Conservation (phyloP, 1,140 invertebrate species). For the Leguminivora glycinivorella region DNA sequence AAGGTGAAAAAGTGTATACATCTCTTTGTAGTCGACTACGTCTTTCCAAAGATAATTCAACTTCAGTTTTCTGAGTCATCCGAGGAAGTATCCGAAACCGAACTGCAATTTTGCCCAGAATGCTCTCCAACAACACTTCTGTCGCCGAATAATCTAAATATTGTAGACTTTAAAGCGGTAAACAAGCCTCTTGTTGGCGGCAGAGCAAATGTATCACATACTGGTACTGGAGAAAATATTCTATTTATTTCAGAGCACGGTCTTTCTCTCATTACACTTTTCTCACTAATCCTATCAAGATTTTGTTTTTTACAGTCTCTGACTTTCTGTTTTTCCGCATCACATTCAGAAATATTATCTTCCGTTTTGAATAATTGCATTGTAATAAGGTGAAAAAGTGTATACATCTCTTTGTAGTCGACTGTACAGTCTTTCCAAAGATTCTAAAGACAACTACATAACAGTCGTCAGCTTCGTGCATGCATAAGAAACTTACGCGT, state of each 20-base stretch:
- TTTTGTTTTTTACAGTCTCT: neutral
- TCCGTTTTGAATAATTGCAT: too few relatives aligned
- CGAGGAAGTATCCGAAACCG: neutral
- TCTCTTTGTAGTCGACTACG: too few relatives aligned
- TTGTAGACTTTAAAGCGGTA: neutral
- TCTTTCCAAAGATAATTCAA: too few relatives aligned
- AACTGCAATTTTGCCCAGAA: neutral
- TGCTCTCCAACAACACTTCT: neutral
- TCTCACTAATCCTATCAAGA: slow-evolving; percentile 7
- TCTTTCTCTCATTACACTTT: neutral
- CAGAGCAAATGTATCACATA: neutral
- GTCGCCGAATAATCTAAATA: neutral
- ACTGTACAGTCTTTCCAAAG: too few relatives aligned
- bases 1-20: too few relatives aligned
- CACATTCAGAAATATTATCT: too few relatives aligned
- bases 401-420: too few relatives aligned
- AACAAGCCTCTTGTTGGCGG: neutral
- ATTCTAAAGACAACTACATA: too few relatives aligned
- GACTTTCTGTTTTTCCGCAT: neutral
- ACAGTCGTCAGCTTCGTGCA: too few relatives aligned
- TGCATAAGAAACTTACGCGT: too few relatives aligned
- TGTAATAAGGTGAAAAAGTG: too few relatives aligned
- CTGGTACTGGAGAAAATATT: neutral
- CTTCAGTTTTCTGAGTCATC: too few relatives aligned
- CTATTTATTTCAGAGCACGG: neutral